Evolutionary conservation across 1,140 invertebrate species (phyloP), one percentile per base, ranked within the genome.

Genomic region (Propsilocerus akamusi): DNA sequence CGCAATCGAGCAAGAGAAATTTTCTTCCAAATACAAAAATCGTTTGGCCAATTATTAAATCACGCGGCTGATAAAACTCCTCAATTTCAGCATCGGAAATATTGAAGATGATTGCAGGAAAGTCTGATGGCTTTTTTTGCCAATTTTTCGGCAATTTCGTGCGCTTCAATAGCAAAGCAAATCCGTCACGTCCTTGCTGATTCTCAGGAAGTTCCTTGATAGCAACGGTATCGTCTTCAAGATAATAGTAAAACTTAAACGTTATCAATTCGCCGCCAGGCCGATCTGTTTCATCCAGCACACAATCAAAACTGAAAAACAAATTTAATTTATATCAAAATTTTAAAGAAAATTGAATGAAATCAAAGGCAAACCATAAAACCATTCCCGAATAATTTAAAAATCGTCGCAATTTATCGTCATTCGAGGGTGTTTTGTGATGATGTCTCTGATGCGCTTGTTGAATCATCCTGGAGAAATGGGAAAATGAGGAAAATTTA

Each of bases 71-170:
- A 58, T 84, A 87, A 59, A 79, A 89, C 58, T 86, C 76, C 0
- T 68, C 70, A 24, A 82, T 69, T 58, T 86, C 81, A n/a, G 71
- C 66, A n/a, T 83, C 76, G 0, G 68, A 72, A 14, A 66, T 64
- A 63, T 86, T 82, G 63, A 82, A 58, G 46, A 71, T 74, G 23
- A 72, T 64, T 3, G 72, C 68, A 7, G 75, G 72, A 55, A 72
- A 72, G 48, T 68, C 53, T 30, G 57, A 62, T 23, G 81, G 76
- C 37, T 77, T 62, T 59, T 81, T 73, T 48, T 77, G 80, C 72
- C 82, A 83, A 56, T 85, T 76, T 62, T 85, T 85, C 1, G 86
- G 82, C 10, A 91, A 63, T 68, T 81, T 86, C 10, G 73, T 83
- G 62, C 78, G 77, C 55, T 77, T 78, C 28, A 92, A 67, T 1